These are phyloP conservation scores for Scaptomyza parva DNA, from an alignment of 2,888 invertebrate genomes.

Conservation along the genomic window DNA sequence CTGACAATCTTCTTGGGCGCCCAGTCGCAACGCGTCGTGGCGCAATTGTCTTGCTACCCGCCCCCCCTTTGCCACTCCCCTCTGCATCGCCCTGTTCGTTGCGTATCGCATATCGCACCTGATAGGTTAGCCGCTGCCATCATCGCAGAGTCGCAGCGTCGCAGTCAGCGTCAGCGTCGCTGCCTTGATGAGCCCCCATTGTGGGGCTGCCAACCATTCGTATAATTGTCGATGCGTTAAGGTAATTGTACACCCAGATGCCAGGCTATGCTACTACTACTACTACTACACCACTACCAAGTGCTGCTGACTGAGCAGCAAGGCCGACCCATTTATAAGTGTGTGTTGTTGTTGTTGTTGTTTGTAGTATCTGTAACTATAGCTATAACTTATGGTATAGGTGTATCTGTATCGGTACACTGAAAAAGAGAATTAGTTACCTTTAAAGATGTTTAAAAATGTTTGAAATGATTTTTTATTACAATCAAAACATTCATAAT, in stretches of 20 bases:
- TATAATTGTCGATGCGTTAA: slow-evolving; percentile 85
- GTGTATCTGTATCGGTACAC: slow-evolving; percentile 28
- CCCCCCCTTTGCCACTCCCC: not conserved
- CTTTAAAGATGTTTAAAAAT: not conserved
- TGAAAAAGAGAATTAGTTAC: not conserved
- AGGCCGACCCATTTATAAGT: slow-evolving; percentile 62
- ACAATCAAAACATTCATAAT: no score
- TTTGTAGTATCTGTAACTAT: slow-evolving; percentile 8
- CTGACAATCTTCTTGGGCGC: slow-evolving; percentile 75
- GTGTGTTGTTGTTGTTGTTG: not conserved
- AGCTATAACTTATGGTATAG: not conserved
- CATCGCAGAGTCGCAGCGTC: not conserved
- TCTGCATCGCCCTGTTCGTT: slow-evolving; percentile 6
- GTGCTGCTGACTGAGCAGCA: slow-evolving; percentile 46
- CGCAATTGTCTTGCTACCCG: slow-evolving; percentile 69
- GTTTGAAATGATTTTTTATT: no score
- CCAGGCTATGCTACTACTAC: slow-evolving; percentile 23
- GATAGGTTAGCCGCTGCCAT: slow-evolving; percentile 55
- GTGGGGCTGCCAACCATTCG: slow-evolving; percentile 82
- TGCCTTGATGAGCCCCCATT: slow-evolving; percentile 32
- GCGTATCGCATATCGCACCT: slow-evolving; percentile 83
- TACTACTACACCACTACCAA: no score
- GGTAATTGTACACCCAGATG: slow-evolving; percentile 84
- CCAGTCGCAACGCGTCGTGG: slow-evolving; percentile 76
- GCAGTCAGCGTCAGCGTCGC: slow-evolving; percentile 1